Evolutionary conservation across 1,140 invertebrate genomes (phyloP), one percentile per base, ranked within the genome.

Genomic region (Vanessa atalanta): DNA sequence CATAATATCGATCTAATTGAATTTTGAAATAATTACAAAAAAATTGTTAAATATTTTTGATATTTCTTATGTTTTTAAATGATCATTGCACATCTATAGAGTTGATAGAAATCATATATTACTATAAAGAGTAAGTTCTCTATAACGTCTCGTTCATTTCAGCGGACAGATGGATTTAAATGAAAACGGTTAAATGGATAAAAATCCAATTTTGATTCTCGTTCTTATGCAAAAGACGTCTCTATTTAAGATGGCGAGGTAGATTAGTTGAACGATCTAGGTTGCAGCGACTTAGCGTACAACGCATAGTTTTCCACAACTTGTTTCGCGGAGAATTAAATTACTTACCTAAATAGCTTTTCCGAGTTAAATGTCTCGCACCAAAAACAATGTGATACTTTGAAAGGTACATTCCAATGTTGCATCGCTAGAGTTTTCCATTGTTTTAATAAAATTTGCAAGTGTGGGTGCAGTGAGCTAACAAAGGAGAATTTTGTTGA

Each of bases 331-430:
- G 72, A 77, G 76, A 86, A 88, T 89, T 87, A 86, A 89, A 85
- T 86, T 87, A 86, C 81, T 86, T 83, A 87, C 82, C 80, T 80
- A 83, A 87, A 88, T 85, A 87, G 82, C 87, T 88, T 88, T 87
- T 83, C 78, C 73, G 75, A 83, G 79, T 83, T 84, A 84, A 87
- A 88, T 81, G 79, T 86, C 75, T 82, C 60, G 57, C 72, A 67
- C 71, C 48, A 47, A 78, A 83, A 77, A 83, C 82, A 88, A 83
- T 86, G 81, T 84, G 76, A 80, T 84, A 82, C 79, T 85, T 78
- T 67, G 73, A 79, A 83, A 82, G 80, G 80, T 79, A 81, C 75
- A 65, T 82, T 79, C 76, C 66, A 77, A 84, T 76, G 76, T 82
- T 84, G 79, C 76, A 68, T 57, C 51, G 72, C 48, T 73, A 63